Percentiles rank a stretch among this genome's conserved stretches.
phyloP scores from a whole-genome alignment of 1,140 invertebrate species.

The Brachionus rubens region DNA sequence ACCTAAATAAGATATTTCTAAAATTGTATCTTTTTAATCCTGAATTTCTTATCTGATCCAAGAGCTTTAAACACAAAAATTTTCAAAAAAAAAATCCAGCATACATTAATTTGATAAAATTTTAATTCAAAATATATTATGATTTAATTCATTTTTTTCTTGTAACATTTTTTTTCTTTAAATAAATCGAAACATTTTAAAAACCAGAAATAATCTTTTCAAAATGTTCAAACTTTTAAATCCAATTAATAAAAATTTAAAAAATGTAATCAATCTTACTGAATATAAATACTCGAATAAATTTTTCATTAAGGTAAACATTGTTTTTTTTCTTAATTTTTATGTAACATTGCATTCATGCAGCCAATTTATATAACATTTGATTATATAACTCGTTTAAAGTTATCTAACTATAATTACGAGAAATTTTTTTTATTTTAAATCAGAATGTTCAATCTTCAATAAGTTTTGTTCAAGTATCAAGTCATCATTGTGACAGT shows the following conservation, averaged over 20 bases:
- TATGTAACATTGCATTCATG: not conserved
- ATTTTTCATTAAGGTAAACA: slow-evolving; percentile 13
- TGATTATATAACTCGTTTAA: not conserved
- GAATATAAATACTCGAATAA: not conserved
- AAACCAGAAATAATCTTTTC: too few relatives aligned
- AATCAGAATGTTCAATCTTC: not conserved
- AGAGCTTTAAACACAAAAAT: too few relatives aligned
- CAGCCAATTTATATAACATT: not conserved
- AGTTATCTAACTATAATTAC: not conserved
- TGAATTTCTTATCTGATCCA: too few relatives aligned
- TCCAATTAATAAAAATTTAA: not conserved
- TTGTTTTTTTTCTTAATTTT: too few relatives aligned
- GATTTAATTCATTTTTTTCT: too few relatives aligned
- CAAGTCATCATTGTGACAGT: slow-evolving; percentile 9
- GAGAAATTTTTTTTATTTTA: not conserved
- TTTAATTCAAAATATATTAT: too few relatives aligned
- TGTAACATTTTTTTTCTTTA: too few relatives aligned
- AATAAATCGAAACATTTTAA: too few relatives aligned
- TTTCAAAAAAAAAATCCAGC: too few relatives aligned
- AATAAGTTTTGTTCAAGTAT: not conserved
- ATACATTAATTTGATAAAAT: too few relatives aligned
- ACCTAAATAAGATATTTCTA: too few relatives aligned
- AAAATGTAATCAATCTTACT: not conserved
- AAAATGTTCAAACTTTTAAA: not conserved
- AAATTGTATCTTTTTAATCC: too few relatives aligned